phyloP scores from a whole-genome alignment of 2,113 vertebrate genomes.

The Rana temporaria region DNA sequence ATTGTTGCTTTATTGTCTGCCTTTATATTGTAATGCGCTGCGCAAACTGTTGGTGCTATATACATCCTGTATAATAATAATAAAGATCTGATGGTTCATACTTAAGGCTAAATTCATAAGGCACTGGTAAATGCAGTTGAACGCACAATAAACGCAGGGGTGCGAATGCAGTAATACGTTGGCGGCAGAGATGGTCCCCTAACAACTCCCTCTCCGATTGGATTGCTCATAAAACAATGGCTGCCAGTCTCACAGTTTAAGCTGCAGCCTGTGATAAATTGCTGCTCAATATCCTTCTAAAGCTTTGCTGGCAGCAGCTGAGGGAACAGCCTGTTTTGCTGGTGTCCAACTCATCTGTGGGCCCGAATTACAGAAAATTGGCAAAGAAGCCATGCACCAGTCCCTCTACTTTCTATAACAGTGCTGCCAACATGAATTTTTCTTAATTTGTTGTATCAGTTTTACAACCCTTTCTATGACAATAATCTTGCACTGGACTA shows the following conservation, averaged over 20 bases:
- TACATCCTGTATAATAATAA: too few species aligned
- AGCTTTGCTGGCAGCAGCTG: slow-evolving; percentile 28
- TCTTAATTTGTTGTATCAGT: slow-evolving; percentile 56
- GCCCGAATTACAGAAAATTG: slow-evolving; percentile 25
- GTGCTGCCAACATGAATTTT: slow-evolving; percentile 48
- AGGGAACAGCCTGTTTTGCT: slow-evolving; percentile 38
- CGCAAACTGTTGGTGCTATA: too few species aligned
- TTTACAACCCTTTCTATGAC: slow-evolving; percentile 52
- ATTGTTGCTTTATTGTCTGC: too few species aligned
- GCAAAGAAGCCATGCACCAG: slow-evolving; percentile 14
- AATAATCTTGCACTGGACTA: slow-evolving; percentile 41
- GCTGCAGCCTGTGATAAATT: slow-evolving; percentile 9
- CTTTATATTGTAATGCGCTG: too few species aligned
- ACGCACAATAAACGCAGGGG: too few species aligned
- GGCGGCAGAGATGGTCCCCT: too few species aligned
- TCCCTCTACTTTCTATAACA: slow-evolving; percentile 42
- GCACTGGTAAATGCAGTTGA: too few species aligned
- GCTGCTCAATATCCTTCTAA: not conserved
- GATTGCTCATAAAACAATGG: too few species aligned
- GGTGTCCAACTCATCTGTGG: slow-evolving; percentile 33
- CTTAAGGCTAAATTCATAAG: too few species aligned
- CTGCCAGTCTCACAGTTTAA: not conserved
- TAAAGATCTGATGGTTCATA: too few species aligned
- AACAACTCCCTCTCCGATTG: too few species aligned
- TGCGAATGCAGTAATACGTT: too few species aligned